phyloP scores from a whole-genome alignment of 2,888 invertebrate genomes.

The Euplexia lucipara region DNA sequence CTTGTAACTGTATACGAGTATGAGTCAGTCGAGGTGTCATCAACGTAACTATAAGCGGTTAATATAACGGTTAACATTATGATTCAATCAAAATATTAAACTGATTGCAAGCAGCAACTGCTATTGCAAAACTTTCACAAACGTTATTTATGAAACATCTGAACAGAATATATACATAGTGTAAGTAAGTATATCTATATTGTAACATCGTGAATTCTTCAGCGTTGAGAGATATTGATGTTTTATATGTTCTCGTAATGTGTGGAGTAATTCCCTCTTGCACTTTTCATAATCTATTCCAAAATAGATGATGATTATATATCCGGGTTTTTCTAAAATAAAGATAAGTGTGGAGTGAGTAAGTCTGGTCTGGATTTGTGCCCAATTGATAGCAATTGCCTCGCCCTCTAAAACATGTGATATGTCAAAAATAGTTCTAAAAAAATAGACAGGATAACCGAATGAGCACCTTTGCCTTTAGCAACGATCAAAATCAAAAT shows the following conservation, averaged over 20 bases:
- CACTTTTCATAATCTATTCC: neutral
- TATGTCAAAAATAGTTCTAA: no score
- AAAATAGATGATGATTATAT: neutral
- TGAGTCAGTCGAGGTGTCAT: no score
- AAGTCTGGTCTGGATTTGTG: no score
- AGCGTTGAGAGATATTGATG: conserved; percentile 11
- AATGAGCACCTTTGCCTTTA: no score
- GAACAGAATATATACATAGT: neutral
- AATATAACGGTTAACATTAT: no score
- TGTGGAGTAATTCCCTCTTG: conserved; percentile 2
- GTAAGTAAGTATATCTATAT: no score
- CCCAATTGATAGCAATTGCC: no score
- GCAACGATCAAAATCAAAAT: no score
- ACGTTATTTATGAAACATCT: conserved; percentile 1
- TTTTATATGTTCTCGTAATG: neutral
- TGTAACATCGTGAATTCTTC: neutral
- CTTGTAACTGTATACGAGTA: no score
- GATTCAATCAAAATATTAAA: neutral
- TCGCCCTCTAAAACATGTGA: no score
- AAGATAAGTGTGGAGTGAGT: neutral
- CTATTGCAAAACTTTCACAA: neutral
- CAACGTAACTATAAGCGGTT: no score
- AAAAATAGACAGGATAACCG: no score
- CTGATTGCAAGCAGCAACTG: neutral
- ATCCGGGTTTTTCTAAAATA: conserved; percentile 26